Evolutionary conservation across 2,888 invertebrate genomes (phyloP), one percentile per base, ranked within the genome.

Genomic region (Tanytarsus gracilentus): DNA sequence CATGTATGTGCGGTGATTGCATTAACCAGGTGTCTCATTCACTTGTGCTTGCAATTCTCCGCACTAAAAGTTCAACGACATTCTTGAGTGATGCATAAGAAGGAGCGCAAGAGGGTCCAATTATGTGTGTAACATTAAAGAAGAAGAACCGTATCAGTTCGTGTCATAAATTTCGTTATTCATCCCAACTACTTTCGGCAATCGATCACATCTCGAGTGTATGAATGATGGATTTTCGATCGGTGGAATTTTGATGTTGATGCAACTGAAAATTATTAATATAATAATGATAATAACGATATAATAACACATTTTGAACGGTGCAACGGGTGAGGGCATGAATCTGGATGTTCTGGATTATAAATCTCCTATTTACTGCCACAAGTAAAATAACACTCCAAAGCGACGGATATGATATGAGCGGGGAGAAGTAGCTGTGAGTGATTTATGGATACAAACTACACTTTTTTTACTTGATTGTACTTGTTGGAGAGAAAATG

Each of bases 361-460:
- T 55, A 55, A 55, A 55, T 55, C 55, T 55, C 55, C 3, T 55
- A 55, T 55, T n/a, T n/a, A 21, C 39, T 40, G 55, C 55, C 55
- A 55, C 39, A 55, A 55, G 55, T 55, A 40, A 55, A 55, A 55
- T 25, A 40, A 39, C 55, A 55, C 55, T 55, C 33, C 9, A 23
- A 55, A 40, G 55, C 39, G 55, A 33, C 39, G 55, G 40, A 55
- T 40, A 25, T 40, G 39, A 33, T 30, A 53, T 27, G 11, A 44
- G 23, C 44, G 23, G 44, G 44, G 21, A 44, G 53, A 21, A n/a
- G 53, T 21, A 29, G 52, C n/a, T 29, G 16, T 25, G 40, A 55
- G 55, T 55, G 55, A 55, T 55, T 55, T 55, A 55, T 55, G 55
- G 55, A 55, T 18, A 33, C 21, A 55, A 55, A 55, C n/a, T 36